Evolutionary conservation across 2,888 invertebrate genomes (phyloP).

Genomic region (Caenorhabditis angaria): DNA sequence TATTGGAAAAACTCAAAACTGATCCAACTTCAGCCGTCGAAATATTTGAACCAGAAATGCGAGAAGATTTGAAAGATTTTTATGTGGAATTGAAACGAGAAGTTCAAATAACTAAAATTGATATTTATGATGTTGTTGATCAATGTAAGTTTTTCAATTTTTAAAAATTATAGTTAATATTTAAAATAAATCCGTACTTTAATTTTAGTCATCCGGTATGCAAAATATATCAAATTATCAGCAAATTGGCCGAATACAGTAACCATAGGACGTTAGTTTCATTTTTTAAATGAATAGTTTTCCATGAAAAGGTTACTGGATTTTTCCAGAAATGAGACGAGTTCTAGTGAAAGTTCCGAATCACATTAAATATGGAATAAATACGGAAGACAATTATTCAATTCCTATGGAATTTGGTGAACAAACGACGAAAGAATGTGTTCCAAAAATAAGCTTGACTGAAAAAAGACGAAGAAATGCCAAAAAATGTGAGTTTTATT

Average conservation of each 20-base stretch:
- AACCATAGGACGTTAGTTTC: not conserved
- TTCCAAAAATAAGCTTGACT: no score
- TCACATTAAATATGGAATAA: not conserved
- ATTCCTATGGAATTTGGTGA: no score
- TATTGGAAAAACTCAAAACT: not conserved
- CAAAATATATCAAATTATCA: not conserved
- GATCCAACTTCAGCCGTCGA: not conserved
- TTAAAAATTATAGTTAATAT: no score
- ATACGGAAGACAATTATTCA: no score
- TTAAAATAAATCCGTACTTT: not conserved
- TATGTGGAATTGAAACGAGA: not conserved
- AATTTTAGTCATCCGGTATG: not conserved
- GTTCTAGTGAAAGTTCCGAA: not conserved
- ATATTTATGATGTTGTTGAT: not conserved
- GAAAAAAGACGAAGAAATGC: not conserved
- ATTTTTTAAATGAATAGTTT: not conserved
- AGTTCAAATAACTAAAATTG: not conserved
- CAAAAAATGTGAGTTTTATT: not conserved
- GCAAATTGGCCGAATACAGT: not conserved
- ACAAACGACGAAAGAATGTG: no score
- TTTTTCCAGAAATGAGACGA: not conserved
- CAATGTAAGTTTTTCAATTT: not conserved
- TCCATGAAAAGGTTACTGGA: not conserved
- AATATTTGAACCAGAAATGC: not conserved
- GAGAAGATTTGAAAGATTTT: not conserved